phyloP scores from a whole-genome alignment of 2,797 vertebrate genomes.

The Podarcis siculus region DNA sequence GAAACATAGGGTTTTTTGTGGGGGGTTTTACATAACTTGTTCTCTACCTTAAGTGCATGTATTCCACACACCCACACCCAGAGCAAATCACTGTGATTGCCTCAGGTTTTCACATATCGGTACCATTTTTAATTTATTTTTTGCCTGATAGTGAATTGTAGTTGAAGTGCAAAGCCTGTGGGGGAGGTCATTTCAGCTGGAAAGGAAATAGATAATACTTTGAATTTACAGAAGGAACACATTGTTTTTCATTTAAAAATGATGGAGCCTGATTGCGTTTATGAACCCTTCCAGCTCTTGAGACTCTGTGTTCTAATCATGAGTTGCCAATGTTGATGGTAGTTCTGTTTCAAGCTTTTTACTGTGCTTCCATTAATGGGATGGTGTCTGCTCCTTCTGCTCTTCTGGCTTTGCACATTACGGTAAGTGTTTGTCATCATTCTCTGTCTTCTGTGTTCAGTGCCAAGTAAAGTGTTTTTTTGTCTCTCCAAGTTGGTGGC shows the following conservation, averaged over 20 bases:
- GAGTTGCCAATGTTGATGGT: background rate
- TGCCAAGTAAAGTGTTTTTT: conserved; percentile 34
- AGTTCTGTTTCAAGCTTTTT: background rate
- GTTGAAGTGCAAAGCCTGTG: conserved; percentile 1
- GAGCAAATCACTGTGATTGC: conserved; percentile 55
- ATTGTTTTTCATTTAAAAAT: conserved; percentile 23
- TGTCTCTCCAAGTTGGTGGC: conserved; percentile 19
- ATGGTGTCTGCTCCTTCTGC: conserved; percentile 48
- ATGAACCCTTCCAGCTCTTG: background rate
- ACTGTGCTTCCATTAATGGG: conserved; percentile 8
- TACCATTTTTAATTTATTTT: background rate
- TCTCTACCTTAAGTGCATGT: conserved; percentile 61
- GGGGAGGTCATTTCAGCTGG: background rate
- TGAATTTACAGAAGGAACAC: conserved; percentile 16
- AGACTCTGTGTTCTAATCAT: background rate
- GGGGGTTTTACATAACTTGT: conserved; percentile 48
- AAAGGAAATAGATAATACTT: conserved; percentile 12
- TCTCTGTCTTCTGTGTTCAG: background rate
- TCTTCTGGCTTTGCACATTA: conserved; percentile 36
- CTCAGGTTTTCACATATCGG: conserved; percentile 11
- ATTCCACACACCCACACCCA: conserved; percentile 62
- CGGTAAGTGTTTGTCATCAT: conserved; percentile 29
- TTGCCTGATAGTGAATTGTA: conserved; percentile 34
- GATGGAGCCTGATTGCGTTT: conserved; percentile 6
- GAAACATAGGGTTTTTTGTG: conserved; percentile 32